phyloP scores from a whole-genome alignment of 2,113 vertebrate genomes.

The Fregetta grallaria region DNA sequence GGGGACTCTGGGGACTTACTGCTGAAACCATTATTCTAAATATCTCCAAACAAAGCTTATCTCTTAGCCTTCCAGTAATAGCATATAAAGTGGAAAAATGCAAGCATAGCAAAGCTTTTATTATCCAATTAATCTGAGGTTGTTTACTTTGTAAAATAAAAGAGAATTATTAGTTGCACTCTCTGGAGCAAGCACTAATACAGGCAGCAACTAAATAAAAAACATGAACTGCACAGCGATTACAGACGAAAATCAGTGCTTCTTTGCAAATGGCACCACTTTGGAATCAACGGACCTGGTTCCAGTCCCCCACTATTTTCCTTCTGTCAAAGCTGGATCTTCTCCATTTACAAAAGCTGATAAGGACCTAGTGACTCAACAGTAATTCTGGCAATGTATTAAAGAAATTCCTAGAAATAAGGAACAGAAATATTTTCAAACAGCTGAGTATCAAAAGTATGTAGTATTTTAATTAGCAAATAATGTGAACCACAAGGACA shows the following conservation, averaged over 20 bases:
- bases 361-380: neutral
- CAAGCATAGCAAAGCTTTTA: constrained; percentile 34
- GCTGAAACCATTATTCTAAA: neutral
- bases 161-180: neutral
- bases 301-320: neutral
- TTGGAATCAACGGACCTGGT: neutral
- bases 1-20: neutral
- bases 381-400: neutral
- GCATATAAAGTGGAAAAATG: neutral
- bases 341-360: neutral
- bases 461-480: neutral
- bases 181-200: neutral
- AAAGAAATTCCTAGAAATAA: neutral
- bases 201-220: neutral
- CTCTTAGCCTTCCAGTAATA: neutral
- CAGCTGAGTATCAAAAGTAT: neutral
- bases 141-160: neutral
- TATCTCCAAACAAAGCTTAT: constrained; percentile 30
- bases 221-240: neutral
- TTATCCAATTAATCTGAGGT: constrained; percentile 8
- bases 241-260: neutral
- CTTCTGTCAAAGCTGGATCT: neutral
- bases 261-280: neutral
- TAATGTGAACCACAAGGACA: no score
- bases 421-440: neutral